A percentile compares a stretch with the other conserved stretches of the same genome.
These are phyloP conservation scores for Hafferia zeledoni DNA, from an alignment of 2,797 vertebrate genomes.

Conservation along the genomic window DNA sequence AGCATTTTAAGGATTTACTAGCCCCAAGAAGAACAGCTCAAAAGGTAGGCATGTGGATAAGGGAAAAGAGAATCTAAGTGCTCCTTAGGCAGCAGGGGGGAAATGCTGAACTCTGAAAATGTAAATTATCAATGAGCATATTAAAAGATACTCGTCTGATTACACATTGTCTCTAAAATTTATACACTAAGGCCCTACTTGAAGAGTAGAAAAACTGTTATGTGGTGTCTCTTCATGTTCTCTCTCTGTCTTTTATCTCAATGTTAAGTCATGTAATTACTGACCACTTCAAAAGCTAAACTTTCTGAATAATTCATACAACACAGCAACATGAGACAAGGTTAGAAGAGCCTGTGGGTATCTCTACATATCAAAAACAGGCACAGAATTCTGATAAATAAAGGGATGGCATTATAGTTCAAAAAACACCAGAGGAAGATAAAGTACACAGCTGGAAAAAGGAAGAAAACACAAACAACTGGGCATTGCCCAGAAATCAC, in stretches of 20 bases:
- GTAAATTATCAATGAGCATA: background rate
- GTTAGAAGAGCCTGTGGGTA: slow-evolving; percentile 21
- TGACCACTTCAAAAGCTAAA: slow-evolving; percentile 54
- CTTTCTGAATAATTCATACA: slow-evolving; percentile 59
- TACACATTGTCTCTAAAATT: slow-evolving; percentile 3
- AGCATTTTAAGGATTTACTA: background rate
- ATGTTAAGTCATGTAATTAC: slow-evolving; percentile 47
- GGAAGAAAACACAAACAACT: background rate
- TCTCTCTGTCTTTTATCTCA: background rate
- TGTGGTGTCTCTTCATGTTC: background rate
- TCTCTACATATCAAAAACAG: background rate
- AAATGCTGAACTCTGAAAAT: slow-evolving; percentile 20
- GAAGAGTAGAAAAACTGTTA: background rate
- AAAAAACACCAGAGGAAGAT: background rate
- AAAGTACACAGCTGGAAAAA: background rate
- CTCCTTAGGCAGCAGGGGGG: background rate
- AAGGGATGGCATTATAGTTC: background rate
- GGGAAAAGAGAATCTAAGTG: background rate
- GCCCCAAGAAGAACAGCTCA: background rate
- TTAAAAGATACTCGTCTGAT: slow-evolving; percentile 10
- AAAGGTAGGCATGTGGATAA: background rate
- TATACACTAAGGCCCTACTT: background rate
- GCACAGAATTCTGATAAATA: slow-evolving; percentile 19
- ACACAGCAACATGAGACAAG: background rate
- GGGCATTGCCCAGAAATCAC: background rate